Base-by-base conservation (phyloP, 2,888 invertebrate genomes). In the Alloscopus bannaensis region DNA sequence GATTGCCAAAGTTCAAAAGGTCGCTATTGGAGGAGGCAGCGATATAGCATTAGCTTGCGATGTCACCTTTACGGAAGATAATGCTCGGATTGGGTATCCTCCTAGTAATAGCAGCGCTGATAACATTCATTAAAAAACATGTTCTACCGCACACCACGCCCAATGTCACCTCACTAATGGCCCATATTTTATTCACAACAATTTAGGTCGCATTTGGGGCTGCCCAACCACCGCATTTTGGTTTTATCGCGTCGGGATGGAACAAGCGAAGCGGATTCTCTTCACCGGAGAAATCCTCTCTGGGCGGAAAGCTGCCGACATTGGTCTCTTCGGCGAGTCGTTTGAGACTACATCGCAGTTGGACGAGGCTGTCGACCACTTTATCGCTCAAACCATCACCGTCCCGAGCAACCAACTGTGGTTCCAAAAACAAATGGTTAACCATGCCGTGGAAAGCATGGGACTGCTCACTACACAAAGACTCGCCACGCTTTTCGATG, bases 151-250 rank as follows among this genome's bases (percentile, higher is more conserved):
- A n/a, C n/a, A n/a, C n/a, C n/a, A n/a, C n/a, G n/a, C n/a, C n/a
- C n/a, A n/a, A n/a, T n/a, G n/a, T n/a, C n/a, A n/a, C n/a, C n/a
- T n/a, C n/a, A n/a, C n/a, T n/a, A n/a, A n/a, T n/a, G n/a, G n/a
- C n/a, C n/a, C n/a, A n/a, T n/a, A n/a, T 50, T 50, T 11, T 50
- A 11, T 20, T 50, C 16, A 11, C n/a, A 50, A 28, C 26, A 55
- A 16, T 36, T 36, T 18, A 76, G 68, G 76, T 55, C 60, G 76
- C 2, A 64, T 80, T 11, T 82, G 82, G 84, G 84, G 84, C 4
- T 84, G 84, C 31, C 84, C 84, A 2, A 84, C 84, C 0, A 81
- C 84, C 2, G 84, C 84, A 22, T 84, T 84, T 68, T 84, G 84
- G 84, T 82, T 80, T 42, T 84, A 84, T 36, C 65, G 84, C 3